Evolutionary conservation across 2,888 invertebrate species (phyloP), one percentile per base, ranked within the genome.

Genomic region (Dynastes maya): DNA sequence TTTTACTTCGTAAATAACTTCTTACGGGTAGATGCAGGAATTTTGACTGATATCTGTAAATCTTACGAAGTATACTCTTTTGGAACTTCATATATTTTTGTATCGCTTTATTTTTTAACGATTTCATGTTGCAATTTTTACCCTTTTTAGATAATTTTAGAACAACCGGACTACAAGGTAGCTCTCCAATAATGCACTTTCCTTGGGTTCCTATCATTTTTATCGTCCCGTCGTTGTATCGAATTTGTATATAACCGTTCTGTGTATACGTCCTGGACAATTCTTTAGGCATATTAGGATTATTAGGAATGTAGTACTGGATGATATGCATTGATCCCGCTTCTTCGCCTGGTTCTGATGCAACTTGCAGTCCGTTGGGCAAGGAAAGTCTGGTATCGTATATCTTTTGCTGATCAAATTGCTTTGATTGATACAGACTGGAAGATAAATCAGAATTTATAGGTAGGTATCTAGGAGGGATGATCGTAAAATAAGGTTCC

Each of bases 191-290:
- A 5, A 76, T 16, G 32, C 58, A 65, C 32, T 32, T 77, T 5
- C 79, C 79, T 29, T 79, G 72, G 11, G 68, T 45, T 49, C 77
- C 79, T 13, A 79, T 49, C 74, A 79, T 67, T 37, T 79, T 79
- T 6, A 77, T 61, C 0, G 49, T 71, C 2, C 79, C 79, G 22
- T 79, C 77, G 11, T 58, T 13, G 32, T 79, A 77, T 61, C 71
- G 72, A 5, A 79, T 75, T 65, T 77, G 64, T 27, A 79, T 68
- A 16, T 32, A 68, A 29, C 79, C 79, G 2, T 45, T 45, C 9
- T 61, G 53, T 4, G 72, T 61, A 63, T 72, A 79, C 5, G 67
- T 77, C 16, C 79, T 53, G 8, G 79, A 79, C 5, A 63, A 37
- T 29, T 79, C 79, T 29, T 77, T 40, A 45, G 65, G 27, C 16